Conservation (phyloP, 2,888 invertebrate genomes). For the Ennomos quercinarius region DNA sequence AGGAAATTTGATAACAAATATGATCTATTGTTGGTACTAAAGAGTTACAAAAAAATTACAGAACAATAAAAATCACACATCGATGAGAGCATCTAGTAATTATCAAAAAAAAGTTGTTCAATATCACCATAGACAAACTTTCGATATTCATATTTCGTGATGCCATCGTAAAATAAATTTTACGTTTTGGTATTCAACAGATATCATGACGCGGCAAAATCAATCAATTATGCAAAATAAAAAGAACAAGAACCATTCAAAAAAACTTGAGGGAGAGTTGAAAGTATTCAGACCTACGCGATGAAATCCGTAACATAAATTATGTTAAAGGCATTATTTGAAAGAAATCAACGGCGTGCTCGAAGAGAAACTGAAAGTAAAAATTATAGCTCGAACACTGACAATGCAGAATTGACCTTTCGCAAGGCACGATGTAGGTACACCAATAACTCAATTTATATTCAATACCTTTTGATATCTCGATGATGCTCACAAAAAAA, state of each 20-base stretch:
- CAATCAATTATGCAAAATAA: not conserved
- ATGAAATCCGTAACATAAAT: constrained; percentile 38
- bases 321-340: constrained; percentile 40
- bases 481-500: constrained; percentile 39
- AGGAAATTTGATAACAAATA: too few relatives aligned
- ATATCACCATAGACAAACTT: too few relatives aligned
- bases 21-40: too few relatives aligned
- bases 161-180: too few relatives aligned
- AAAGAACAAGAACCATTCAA: constrained; percentile 8
- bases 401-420: constrained; percentile 60
- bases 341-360: constrained; percentile 40
- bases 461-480: constrained; percentile 50
- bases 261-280: constrained; percentile 36
- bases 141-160: too few relatives aligned
- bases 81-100: too few relatives aligned
- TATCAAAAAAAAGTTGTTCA: too few relatives aligned
- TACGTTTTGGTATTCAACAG: too few relatives aligned
- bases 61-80: too few relatives aligned
- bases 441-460: constrained; percentile 58
- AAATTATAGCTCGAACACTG: constrained; percentile 52
- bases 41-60: too few relatives aligned
- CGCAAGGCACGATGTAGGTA: constrained; percentile 51
- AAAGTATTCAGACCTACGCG: constrained; percentile 19
- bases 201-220: not conserved
- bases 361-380: constrained; percentile 49